Conservation (phyloP, 2,888 invertebrate genomes). For the Lasioglossum malachurum region DNA sequence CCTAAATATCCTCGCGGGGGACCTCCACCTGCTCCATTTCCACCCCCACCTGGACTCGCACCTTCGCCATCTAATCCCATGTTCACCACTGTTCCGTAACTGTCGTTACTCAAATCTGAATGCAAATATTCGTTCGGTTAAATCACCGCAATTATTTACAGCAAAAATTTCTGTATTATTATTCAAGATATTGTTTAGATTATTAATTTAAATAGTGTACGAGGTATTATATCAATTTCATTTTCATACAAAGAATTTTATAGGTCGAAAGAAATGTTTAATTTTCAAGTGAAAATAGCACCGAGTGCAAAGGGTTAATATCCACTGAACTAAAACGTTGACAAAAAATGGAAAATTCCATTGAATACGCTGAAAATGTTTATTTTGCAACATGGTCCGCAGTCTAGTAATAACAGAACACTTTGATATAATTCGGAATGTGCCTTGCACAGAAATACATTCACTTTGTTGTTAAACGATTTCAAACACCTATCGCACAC, state of each 20-base stretch:
- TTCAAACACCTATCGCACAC: not conserved
- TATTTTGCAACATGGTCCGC: not conserved
- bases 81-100: constrained; percentile 94
- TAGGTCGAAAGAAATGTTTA: no score
- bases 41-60: constrained; percentile 89
- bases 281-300: no score
- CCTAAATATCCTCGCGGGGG: constrained; percentile 88
- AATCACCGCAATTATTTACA: not conserved
- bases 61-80: constrained; percentile 93
- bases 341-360: not conserved
- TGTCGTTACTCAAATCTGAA: constrained; percentile 94
- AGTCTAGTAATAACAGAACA: not conserved
- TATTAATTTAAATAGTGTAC: no score
- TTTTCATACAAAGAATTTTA: no score
- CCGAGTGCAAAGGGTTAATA: no score
- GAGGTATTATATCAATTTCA: no score
- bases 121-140: not conserved
- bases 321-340: not conserved
- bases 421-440: not conserved
- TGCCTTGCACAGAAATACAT: not conserved
- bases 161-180: no score
- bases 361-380: not conserved
- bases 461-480: not conserved
- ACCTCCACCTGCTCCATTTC: constrained; percentile 84
- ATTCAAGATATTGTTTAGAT: no score